Conservation (phyloP, 1,140 invertebrate genomes). For the Eulimnadia texana region DNA sequence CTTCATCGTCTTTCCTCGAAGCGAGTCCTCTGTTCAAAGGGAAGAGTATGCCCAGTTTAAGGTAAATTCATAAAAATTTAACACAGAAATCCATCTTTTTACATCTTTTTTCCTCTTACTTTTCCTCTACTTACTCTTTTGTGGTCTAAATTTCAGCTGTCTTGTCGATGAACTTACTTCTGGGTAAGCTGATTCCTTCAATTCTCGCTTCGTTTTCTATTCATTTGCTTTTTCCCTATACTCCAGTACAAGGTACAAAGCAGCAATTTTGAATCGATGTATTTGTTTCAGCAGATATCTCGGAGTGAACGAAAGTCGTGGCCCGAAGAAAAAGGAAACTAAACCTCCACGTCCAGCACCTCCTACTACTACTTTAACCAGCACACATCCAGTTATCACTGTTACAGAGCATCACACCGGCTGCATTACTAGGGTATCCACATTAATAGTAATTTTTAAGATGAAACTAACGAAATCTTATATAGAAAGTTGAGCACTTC, state of each 20-base stretch:
- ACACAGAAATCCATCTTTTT: constrained; percentile 8
- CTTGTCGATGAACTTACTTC: constrained; percentile 64
- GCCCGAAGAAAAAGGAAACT: constrained; percentile 7
- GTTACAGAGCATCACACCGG: constrained; percentile 84
- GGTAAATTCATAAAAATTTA: constrained; percentile 39
- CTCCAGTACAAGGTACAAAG: not conserved
- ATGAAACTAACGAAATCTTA: too few species aligned
- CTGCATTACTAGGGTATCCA: constrained; percentile 61
- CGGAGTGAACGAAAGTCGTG: not conserved
- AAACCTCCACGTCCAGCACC: constrained; percentile 27
- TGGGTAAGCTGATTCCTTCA: constrained; percentile 46
- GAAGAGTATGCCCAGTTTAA: constrained; percentile 87
- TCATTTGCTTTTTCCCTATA: not conserved
- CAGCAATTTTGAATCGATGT: not conserved
- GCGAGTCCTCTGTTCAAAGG: constrained; percentile 63
- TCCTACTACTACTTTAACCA: constrained; percentile 25
- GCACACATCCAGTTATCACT: constrained; percentile 82
- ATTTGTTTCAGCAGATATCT: constrained; percentile 7
- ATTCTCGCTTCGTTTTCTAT: constrained; percentile 1
- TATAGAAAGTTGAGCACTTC: not conserved
- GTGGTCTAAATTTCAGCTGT: constrained; percentile 50
- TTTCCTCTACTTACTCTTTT: constrained; percentile 35
- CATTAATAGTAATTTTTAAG: not conserved
- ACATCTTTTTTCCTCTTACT: constrained; percentile 18
- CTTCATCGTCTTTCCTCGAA: constrained; percentile 24